Base-by-base conservation (phyloP, 2,888 invertebrate genomes). In the Drosophila neonasuta region DNA sequence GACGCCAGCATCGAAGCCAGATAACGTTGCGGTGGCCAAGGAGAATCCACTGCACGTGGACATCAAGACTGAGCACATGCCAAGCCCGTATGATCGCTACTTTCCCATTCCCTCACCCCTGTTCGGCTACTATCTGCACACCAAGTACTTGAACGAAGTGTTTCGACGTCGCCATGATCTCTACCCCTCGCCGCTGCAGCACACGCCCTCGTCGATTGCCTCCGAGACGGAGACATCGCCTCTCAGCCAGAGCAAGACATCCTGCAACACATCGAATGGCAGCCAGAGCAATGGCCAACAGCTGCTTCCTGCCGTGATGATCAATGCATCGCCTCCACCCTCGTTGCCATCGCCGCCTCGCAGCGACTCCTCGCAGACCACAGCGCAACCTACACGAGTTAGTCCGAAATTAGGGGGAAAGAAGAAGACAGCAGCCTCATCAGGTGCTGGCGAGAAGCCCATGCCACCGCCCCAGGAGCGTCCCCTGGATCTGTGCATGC, bases 401-500 rank as follows among this genome's bases (percentile, higher is more conserved):
- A 87, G 82, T 45, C 77, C 83, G 30, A 79, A 85, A 39, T 90
- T 79, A n/a, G 24, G 24, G 4, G 63, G 76, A 45, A 80, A 78
- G 68, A 79, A 84, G 44, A 85, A 80, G 51, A 50, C 34, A 5
- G 34, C 34, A 32, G 32, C 10, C 34, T 10, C 34, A 11, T 34
- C 34, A 0, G 34, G 52, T 3, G 11, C 65, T 6, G 72, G 24
- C 1, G 77, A 86, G 62, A 86, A 87, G 63, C 80, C 87, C 8
- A 89, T 92, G 67, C 90, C 91, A 41, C 93, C 94, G 50, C 94
- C 94, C 0, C 96, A 97, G 88, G 97, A 97, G 71, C 95, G 94
- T 3, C 97, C 97, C 0, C 91, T 97, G 65, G 97, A 97, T 90
- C 92, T 97, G 41, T 96, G 96, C 15, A 93, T 96, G 91, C 96